Conservation (phyloP, 2,797 vertebrate species). For the Syngnathus rostellatus region DNA sequence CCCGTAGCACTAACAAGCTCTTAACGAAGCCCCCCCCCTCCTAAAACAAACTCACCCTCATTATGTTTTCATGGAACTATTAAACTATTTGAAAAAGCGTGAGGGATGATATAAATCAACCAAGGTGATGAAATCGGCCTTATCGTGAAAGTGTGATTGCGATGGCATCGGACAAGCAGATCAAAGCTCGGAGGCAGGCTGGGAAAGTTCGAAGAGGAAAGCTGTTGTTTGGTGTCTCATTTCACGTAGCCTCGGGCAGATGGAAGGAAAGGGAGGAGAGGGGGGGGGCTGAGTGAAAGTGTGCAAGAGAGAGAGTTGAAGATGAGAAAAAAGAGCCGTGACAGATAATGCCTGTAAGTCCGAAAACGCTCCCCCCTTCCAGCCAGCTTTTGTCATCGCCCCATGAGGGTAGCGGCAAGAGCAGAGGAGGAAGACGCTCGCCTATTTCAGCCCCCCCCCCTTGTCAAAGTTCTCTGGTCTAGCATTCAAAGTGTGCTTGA, state of each 20-base stretch:
- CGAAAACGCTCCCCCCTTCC: constrained; percentile 47
- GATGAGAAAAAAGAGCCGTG: constrained; percentile 40
- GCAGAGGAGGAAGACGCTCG: constrained; percentile 53
- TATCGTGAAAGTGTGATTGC: constrained; percentile 53
- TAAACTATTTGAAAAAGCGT: constrained; percentile 37
- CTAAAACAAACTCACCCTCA: constrained; percentile 52
- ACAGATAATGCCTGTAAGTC: constrained; percentile 69
- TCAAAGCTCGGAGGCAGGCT: constrained; percentile 71
- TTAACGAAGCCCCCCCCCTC: constrained; percentile 54
- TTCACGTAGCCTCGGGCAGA: constrained; percentile 72
- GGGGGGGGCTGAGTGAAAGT: constrained; percentile 23
- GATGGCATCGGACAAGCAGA: constrained; percentile 69
- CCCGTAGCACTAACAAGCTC: constrained; percentile 32
- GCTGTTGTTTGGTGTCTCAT: constrained; percentile 78
- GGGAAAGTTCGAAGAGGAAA: constrained; percentile 78
- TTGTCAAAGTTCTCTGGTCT: constrained; percentile 43
- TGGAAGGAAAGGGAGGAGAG: constrained; percentile 43
- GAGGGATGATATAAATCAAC: constrained; percentile 57
- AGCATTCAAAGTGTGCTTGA: constrained; percentile 62
- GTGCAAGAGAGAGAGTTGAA: constrained; percentile 20
- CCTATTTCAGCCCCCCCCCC: constrained; percentile 42
- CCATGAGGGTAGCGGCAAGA: constrained; percentile 53
- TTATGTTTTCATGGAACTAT: constrained; percentile 42
- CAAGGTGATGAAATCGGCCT: constrained; percentile 51
- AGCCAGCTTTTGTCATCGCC: constrained; percentile 66